A percentile compares a stretch with the other conserved stretches of the same genome.
Evolutionary conservation across 2,888 invertebrate species (phyloP).

Genomic region (Xanthorhoe spadicearia): DNA sequence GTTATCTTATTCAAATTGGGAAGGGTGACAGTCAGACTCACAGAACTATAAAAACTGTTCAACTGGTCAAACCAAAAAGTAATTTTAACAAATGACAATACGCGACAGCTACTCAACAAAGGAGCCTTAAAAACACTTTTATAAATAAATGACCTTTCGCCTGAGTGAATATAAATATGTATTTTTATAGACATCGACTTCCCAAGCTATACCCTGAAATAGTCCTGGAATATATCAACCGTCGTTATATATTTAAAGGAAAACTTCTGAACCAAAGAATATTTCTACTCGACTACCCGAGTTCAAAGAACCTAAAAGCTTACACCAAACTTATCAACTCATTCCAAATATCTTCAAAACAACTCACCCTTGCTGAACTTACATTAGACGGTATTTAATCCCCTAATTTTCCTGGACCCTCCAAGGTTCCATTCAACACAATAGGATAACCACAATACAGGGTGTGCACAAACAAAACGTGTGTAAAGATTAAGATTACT

Average conservation of each 20-base stretch:
- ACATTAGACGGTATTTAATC: constrained; percentile 29
- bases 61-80: no score
- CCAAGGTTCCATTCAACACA: constrained; percentile 34
- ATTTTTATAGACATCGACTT: no score
- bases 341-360: constrained; percentile 9
- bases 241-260: background rate
- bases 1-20: no score
- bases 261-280: background rate
- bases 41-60: no score
- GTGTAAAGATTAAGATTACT: constrained; percentile 41
- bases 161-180: no score
- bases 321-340: constrained; percentile 4
- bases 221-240: background rate
- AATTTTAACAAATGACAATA: no score
- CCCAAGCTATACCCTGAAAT: no score
- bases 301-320: background rate
- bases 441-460: constrained; percentile 40
- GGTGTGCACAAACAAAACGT: constrained; percentile 40
- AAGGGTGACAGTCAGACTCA: no score
- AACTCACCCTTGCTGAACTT: constrained; percentile 15
- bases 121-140: no score
- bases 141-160: no score
- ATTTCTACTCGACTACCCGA: background rate
- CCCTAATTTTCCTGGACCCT: constrained; percentile 34
- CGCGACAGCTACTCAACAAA: no score